These are phyloP conservation scores for Gobionotothen gibberifrons DNA, from an alignment of 2,797 vertebrate genomes.

Conservation along the genomic window DNA sequence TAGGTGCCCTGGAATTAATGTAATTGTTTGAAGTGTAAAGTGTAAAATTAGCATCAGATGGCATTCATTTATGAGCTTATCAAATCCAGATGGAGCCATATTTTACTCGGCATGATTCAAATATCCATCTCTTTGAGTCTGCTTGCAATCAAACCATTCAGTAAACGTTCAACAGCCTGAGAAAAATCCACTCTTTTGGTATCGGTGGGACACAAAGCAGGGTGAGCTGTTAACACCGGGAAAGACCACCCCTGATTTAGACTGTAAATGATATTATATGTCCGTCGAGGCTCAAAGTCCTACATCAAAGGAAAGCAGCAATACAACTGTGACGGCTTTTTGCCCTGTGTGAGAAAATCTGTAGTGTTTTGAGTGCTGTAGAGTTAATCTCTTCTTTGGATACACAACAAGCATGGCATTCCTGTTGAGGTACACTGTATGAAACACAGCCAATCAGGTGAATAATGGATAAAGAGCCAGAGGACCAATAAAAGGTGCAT, in stretches of 20 bases:
- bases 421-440: constrained; percentile 37
- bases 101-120: constrained; percentile 77
- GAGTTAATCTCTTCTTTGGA: constrained; percentile 77
- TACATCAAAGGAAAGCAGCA: constrained; percentile 70
- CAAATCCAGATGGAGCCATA: constrained; percentile 79
- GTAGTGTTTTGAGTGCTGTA: constrained; percentile 73
- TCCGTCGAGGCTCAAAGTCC: constrained; percentile 65
- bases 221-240: constrained; percentile 72
- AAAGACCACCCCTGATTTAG: constrained; percentile 78
- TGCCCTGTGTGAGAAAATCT: constrained; percentile 74
- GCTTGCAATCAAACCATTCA: constrained; percentile 78
- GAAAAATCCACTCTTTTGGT: constrained; percentile 71
- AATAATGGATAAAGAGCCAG: constrained; percentile 35
- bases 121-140: constrained; percentile 75
- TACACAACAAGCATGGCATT: constrained; percentile 75
- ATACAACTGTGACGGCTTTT: constrained; percentile 50
- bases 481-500: constrained; percentile 56
- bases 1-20: constrained; percentile 68
- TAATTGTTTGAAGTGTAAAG: constrained; percentile 78
- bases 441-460: constrained; percentile 61
- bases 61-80: constrained; percentile 72
- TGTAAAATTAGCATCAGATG: constrained; percentile 76
- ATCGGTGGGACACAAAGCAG: constrained; percentile 71
- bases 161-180: constrained; percentile 74
- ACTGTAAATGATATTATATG: constrained; percentile 72